These are phyloP conservation scores for Lucilia sericata DNA, from an alignment of 1,140 invertebrate species.

Conservation along the genomic window DNA sequence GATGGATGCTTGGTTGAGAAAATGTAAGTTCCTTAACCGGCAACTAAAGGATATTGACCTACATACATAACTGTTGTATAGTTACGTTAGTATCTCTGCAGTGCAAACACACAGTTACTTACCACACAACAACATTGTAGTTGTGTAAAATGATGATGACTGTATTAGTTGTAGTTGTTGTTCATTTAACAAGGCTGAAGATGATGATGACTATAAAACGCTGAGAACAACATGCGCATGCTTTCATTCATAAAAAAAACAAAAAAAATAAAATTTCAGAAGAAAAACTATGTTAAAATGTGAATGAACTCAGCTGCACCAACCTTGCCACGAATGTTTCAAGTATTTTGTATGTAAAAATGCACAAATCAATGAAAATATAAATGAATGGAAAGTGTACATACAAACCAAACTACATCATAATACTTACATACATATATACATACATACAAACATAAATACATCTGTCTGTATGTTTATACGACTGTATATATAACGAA, in stretches of 20 bases:
- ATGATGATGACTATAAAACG: background rate
- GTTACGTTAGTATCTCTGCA: background rate
- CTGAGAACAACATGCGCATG: constrained; percentile 35
- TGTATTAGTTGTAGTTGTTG: background rate
- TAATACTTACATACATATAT: too few relatives aligned
- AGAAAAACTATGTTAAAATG: constrained; percentile 39
- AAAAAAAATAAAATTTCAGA: background rate
- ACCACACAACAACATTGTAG: too few relatives aligned
- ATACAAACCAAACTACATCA: background rate
- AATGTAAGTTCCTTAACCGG: background rate
- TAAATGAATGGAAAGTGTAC: constrained; percentile 28
- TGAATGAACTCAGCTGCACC: constrained; percentile 43
- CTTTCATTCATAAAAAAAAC: constrained; percentile 39
- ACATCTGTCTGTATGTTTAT: too few relatives aligned
- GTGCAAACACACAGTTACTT: background rate
- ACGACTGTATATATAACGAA: too few relatives aligned
- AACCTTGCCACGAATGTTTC: constrained; percentile 33
- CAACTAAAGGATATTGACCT: background rate
- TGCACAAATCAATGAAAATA: constrained; percentile 30
- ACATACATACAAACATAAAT: too few relatives aligned
- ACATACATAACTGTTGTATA: background rate
- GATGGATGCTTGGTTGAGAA: background rate
- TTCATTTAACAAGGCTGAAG: constrained; percentile 7
- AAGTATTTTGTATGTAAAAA: constrained; percentile 11
- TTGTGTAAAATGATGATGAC: too few relatives aligned